These are phyloP conservation scores for Carassius auratus DNA, from an alignment of 2,113 vertebrate genomes.

Conservation along the genomic window DNA sequence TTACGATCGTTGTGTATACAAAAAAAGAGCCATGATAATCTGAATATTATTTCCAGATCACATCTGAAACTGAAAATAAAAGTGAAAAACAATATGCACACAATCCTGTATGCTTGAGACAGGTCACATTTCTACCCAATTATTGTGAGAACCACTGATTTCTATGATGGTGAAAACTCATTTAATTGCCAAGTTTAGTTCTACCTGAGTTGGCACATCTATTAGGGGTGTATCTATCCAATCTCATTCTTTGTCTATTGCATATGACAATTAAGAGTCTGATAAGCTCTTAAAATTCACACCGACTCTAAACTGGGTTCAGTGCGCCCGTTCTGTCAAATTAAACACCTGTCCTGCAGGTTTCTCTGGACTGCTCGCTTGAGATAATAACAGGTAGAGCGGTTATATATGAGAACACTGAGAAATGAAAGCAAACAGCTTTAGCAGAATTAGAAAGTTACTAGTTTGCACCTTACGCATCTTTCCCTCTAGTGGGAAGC, in stretches of 20 bases:
- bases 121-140: slow-evolving; percentile 62
- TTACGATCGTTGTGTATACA: slow-evolving; percentile 61
- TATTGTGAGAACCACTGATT: slow-evolving; percentile 61
- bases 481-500: slow-evolving; percentile 69
- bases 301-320: slow-evolving; percentile 31
- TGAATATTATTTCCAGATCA: slow-evolving; percentile 56
- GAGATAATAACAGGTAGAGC: slow-evolving; percentile 53
- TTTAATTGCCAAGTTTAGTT: too few species aligned
- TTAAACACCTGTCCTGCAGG: slow-evolving; percentile 78
- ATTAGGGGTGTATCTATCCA: slow-evolving; percentile 67
- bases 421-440: slow-evolving; percentile 61
- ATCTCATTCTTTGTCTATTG: slow-evolving; percentile 51
- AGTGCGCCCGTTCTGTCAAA: slow-evolving; percentile 38
- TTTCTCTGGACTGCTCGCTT: slow-evolving; percentile 52
- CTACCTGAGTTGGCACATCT: slow-evolving; percentile 78
- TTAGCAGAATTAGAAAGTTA: slow-evolving; percentile 68
- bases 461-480: slow-evolving; percentile 65
- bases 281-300: slow-evolving; percentile 12
- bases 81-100: slow-evolving; percentile 47
- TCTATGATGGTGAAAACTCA: slow-evolving; percentile 44
- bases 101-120: slow-evolving; percentile 53
- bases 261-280: slow-evolving; percentile 49
- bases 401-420: slow-evolving; percentile 48
- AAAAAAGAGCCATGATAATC: slow-evolving; percentile 57
- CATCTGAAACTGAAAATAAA: slow-evolving; percentile 35